A percentile compares a stretch with the other conserved stretches of the same genome.
These are phyloP conservation scores for Heliconius melpomene DNA, from an alignment of 1,140 invertebrate genomes.

Conservation along the genomic window DNA sequence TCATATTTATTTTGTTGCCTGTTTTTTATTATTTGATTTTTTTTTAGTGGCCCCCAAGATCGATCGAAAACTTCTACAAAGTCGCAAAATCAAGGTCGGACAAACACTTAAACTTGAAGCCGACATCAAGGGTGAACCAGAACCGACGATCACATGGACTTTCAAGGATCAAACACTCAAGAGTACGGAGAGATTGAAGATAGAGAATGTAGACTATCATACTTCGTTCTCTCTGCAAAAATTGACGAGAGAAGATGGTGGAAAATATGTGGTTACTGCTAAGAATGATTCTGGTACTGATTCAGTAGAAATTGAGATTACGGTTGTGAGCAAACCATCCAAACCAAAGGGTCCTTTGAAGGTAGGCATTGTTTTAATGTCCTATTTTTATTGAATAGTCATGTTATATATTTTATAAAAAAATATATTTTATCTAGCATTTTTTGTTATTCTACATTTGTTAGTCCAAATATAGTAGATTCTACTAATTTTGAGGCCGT, in stretches of 20 bases:
- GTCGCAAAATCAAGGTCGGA: constrained; percentile 92
- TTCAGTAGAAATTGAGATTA: constrained; percentile 94
- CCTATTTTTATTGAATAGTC: not conserved
- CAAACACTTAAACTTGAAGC: constrained; percentile 94
- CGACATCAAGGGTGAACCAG: constrained; percentile 95
- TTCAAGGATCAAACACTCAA: constrained; percentile 86
- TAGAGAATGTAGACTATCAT: constrained; percentile 96
- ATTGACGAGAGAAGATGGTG: constrained; percentile 90
- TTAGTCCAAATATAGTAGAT: no score
- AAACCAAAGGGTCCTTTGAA: constrained; percentile 94
- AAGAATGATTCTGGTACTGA: constrained; percentile 97
- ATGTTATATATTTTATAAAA: no score
- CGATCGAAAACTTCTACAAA: constrained; percentile 94
- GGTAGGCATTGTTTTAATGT: constrained; percentile 68
- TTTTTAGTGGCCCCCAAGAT: constrained; percentile 93
- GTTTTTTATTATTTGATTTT: not conserved
- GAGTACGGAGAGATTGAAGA: constrained; percentile 86
- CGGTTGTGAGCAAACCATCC: constrained; percentile 92
- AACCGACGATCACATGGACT: constrained; percentile 93
- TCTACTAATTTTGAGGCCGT: no score
- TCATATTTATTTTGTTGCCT: no score
- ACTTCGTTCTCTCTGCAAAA: constrained; percentile 94
- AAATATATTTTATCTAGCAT: no score
- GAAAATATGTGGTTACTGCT: constrained; percentile 93
- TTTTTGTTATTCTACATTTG: no score